Conservation (phyloP, 1,140 invertebrate genomes). For the Hesperophylax magnus region DNA sequence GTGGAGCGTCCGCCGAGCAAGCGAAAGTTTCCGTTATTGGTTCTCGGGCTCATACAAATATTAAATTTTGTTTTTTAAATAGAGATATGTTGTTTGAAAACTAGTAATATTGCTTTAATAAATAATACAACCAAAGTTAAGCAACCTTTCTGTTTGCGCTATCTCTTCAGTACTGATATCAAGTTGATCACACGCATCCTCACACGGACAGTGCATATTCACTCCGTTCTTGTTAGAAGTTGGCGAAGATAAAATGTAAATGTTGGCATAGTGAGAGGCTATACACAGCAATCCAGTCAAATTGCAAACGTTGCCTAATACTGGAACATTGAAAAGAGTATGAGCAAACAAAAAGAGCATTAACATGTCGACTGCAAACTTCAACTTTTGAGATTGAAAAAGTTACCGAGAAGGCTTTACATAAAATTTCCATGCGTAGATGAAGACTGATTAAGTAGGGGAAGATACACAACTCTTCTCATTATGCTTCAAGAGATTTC, state of each 20-base stretch:
- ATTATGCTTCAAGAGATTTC: background rate
- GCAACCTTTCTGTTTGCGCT: background rate
- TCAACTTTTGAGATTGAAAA: conserved; percentile 7
- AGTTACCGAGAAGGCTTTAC: background rate
- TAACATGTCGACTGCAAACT: conserved; percentile 5
- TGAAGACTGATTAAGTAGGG: background rate
- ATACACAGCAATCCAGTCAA: background rate
- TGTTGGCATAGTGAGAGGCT: background rate
- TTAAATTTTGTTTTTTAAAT: too few species aligned
- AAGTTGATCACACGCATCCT: background rate
- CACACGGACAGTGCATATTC: background rate
- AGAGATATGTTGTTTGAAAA: too few species aligned
- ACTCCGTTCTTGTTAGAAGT: too few species aligned
- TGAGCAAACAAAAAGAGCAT: conserved; percentile 6
- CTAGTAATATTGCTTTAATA: too few species aligned
- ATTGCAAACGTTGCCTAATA: conserved; percentile 11
- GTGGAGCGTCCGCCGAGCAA: too few species aligned
- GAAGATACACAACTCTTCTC: background rate
- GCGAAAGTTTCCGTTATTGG: too few species aligned
- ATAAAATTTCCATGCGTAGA: conserved; percentile 1
- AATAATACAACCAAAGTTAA: background rate
- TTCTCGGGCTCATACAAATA: too few species aligned
- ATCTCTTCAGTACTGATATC: background rate
- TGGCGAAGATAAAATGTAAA: background rate
- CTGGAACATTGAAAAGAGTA: background rate